Percentiles rank a stretch among this genome's conserved stretches.
These are phyloP conservation scores for Ceriagrion tenellum DNA, from an alignment of 2,888 invertebrate species.

Conservation along the genomic window DNA sequence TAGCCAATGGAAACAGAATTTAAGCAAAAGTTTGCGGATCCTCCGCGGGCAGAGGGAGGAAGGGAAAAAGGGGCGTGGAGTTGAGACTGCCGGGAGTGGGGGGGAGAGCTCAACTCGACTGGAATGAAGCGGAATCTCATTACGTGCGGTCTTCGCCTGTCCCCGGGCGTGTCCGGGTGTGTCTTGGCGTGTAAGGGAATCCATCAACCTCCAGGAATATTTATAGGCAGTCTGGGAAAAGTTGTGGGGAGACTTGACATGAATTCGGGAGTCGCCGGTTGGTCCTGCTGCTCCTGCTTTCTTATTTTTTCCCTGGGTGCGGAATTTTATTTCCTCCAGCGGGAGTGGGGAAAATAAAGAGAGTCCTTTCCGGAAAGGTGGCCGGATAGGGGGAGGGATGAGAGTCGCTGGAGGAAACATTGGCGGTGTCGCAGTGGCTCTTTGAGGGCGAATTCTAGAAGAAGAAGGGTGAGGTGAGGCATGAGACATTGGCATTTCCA, in stretches of 20 bases:
- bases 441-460: neutral
- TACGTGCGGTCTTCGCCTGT: neutral
- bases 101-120: no score
- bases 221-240: slow-evolving; percentile 3
- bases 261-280: neutral
- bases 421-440: neutral
- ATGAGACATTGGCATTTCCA: slow-evolving; percentile 38
- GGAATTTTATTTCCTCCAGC: neutral
- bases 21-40: neutral
- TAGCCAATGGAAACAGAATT: neutral
- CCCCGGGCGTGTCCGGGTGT: neutral
- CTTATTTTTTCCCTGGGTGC: neutral
- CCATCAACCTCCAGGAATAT: slow-evolving; percentile 31
- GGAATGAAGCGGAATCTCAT: slow-evolving; percentile 13
- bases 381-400: neutral
- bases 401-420: neutral
- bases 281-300: neutral
- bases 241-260: neutral
- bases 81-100: no score
- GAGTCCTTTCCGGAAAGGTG: neutral
- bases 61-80: no score
- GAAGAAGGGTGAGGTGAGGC: neutral
- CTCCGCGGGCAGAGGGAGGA: neutral
- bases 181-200: neutral
- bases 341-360: neutral